These are phyloP conservation scores for Charaxes varanes DNA, from an alignment of 1,140 invertebrate species.

Conservation along the genomic window DNA sequence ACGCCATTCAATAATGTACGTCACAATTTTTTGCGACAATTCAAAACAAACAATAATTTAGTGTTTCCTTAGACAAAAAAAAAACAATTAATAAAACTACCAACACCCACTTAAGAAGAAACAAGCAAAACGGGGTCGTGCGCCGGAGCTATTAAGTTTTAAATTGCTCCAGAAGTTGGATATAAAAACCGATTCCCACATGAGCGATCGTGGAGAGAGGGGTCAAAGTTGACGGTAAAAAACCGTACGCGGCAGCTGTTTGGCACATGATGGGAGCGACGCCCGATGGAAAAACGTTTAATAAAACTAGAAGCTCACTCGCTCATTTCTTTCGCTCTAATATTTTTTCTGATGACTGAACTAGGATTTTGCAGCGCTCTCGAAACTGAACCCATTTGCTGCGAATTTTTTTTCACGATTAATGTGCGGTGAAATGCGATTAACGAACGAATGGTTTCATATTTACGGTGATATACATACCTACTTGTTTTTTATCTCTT, in stretches of 20 bases:
- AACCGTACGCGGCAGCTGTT: conserved; percentile 59
- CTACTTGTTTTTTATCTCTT: no score
- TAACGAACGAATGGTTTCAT: no score
- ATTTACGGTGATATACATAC: no score
- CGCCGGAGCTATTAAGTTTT: conserved; percentile 30
- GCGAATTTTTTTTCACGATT: conserved; percentile 16
- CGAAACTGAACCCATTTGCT: conserved; percentile 17
- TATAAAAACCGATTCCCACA: conserved; percentile 62
- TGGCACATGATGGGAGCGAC: conserved; percentile 56
- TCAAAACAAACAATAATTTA: conserved; percentile 13
- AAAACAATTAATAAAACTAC: conserved; percentile 47
- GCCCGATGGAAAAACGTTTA: conserved; percentile 58
- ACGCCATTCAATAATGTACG: no score
- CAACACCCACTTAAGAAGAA: conserved; percentile 35
- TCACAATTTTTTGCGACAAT: no score
- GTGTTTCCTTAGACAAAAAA: conserved; percentile 11
- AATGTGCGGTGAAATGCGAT: conserved; percentile 6
- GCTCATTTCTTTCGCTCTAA: conserved; percentile 46
- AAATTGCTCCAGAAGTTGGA: conserved; percentile 36
- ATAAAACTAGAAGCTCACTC: conserved; percentile 49
- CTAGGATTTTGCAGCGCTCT: conserved; percentile 25
- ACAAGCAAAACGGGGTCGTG: conserved; percentile 27
- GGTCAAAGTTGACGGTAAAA: conserved; percentile 68
- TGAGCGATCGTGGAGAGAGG: conserved; percentile 60
- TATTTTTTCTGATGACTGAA: conserved; percentile 44